Evolutionary conservation across 2,113 vertebrate species (phyloP), one percentile per base, ranked within the genome.

Genomic region (Gila orcuttii): DNA sequence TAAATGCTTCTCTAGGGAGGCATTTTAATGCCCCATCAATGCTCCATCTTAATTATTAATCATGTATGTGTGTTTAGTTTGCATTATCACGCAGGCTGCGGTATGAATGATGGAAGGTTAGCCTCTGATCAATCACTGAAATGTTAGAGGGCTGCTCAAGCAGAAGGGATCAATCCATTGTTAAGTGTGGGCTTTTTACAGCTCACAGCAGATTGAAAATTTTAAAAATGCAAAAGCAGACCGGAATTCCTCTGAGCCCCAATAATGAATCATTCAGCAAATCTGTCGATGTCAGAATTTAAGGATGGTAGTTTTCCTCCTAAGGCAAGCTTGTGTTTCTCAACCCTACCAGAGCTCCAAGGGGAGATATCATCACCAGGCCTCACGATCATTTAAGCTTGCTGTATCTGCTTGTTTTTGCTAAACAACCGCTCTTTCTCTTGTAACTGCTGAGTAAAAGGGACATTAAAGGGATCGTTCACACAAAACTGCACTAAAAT

Each of bases 41-140:
- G 83, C 28, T 57, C 57, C 79, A 81, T 79, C 57, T 85, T 80
- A 85, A 89, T 88, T 87, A 90, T 87, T 89, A 88, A 90, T 87
- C 73, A 71, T 45, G 64, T 52, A 71, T 78, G 31, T 86, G 86
- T 85, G 79, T 89, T 87, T 85, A 83, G 78, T 85, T 78, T 89
- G 85, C 76, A 86, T 79, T 88, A 88, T 88, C 82, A 86, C 39
- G 50, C 57, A 78, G 60, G 76, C 28, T 17, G 19, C 28, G 2
- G 59, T 73, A 87, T 88, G 74, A 89, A 88, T 81, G 79, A 88
- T 88, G 87, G 83, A 89, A 69, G 64, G 33, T 75, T 45, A 28
- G 60, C 39, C 47, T 42, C 47, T 52, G 68, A 89, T 89, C 88
- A 85, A 86, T 90, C 83, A 66, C 60, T 33, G 69, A 87, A 82